Base-by-base conservation (phyloP, 2,113 vertebrate genomes). In the Scartelaos histophorus region DNA sequence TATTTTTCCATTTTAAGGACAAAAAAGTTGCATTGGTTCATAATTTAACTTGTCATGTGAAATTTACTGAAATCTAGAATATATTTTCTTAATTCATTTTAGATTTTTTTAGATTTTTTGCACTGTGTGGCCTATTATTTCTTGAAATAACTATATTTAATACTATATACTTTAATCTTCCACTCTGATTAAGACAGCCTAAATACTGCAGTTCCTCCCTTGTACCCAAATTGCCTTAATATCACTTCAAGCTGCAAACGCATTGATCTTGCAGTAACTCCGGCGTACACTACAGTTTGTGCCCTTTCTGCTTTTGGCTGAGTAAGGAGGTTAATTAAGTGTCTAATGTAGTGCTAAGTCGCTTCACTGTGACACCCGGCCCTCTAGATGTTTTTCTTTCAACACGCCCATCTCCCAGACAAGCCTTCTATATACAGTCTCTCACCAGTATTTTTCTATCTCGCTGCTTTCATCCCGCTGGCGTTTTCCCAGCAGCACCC, bases 301-400 rank as follows among this genome's bases (percentile, higher is more conserved):
- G 76, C 71, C 66, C 12, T 0, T 57, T 54, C 53, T 45, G 71
- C 71, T 53, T 81, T 81, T 82, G 75, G 58, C 80, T 84, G 62
- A 70, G 73, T 86, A 83, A 82, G 69, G 75, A 90, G 89, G 88
- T 92, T 91, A 92, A 93, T 90, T 87, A 91, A 88, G 85, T 90
- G 85, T 90, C 82, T 88, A 87, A 89, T 89, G 70, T 73, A 84
- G 82, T 60, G 57, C 72, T 75, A 69, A 72, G 72, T 68, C 69
- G 54, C 43, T 74, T 70, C 67, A 81, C 87, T 90, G 56, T 58
- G 79, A 88, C 88, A 92, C 86, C 89, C 80, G 85, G 87, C 78
- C 85, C 89, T 87, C 84, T 80, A 77, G 85, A 85, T 89, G 79
- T 47, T 47, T 79, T 81, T 76, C 74, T 57, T 61, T 60, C 68